Conservation (phyloP, 2,797 vertebrate species). For the Spheniscus humboldti region DNA sequence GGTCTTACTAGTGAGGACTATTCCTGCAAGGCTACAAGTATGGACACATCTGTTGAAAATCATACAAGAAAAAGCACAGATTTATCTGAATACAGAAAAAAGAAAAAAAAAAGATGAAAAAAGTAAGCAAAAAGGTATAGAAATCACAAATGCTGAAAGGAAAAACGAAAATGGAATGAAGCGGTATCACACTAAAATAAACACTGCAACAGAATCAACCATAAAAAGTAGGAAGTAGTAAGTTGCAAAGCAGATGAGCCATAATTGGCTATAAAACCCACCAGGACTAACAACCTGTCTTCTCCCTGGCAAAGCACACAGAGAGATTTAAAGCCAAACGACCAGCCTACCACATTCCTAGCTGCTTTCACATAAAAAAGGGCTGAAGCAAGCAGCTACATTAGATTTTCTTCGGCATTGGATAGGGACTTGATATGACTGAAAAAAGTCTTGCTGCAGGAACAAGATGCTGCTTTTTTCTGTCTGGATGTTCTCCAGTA, state of each 20-base stretch:
- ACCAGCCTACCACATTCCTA: background rate
- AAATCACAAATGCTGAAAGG: background rate
- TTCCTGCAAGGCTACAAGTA: background rate
- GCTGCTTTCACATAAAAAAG: background rate
- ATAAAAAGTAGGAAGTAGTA: background rate
- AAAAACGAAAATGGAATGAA: background rate
- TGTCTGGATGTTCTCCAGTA: background rate
- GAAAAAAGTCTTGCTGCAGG: background rate
- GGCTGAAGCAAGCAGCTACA: background rate
- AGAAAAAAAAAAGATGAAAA: background rate
- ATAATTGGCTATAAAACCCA: background rate
- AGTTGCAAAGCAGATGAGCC: background rate
- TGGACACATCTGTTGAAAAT: background rate
- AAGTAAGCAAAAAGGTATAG: background rate
- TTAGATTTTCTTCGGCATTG: background rate
- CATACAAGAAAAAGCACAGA: background rate
- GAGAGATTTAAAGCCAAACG: background rate
- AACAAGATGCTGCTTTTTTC: background rate
- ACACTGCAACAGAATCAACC: background rate
- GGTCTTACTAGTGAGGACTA: background rate
- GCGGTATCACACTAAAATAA: background rate
- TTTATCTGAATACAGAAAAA: background rate
- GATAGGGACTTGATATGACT: background rate
- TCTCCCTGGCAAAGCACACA: background rate
- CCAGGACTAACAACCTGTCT: background rate